A percentile compares a stretch with the other conserved stretches of the same genome.
Conservation (phyloP, 2,113 vertebrate species). For the Plecturocebus donacophilus region DNA sequence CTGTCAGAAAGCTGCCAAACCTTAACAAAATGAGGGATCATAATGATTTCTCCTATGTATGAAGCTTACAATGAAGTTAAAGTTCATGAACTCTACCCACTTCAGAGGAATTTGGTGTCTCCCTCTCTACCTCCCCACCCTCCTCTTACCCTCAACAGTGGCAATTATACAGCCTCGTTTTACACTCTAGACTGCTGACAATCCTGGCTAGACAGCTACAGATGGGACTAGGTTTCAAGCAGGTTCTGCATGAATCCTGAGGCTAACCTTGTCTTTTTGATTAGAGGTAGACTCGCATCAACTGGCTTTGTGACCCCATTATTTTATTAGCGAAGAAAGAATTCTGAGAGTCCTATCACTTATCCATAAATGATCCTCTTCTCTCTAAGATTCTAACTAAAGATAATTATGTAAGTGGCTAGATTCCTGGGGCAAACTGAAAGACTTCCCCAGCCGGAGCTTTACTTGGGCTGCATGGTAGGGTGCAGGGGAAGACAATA, state of each 20-base stretch:
- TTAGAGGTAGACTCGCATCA: constrained; percentile 25
- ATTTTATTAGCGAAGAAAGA: constrained; percentile 52
- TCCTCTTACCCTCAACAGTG: neutral
- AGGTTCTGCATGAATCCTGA: neutral
- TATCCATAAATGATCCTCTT: neutral
- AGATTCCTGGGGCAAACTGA: neutral
- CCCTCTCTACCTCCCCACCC: neutral
- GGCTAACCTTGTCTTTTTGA: constrained; percentile 57
- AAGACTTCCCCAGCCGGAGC: neutral
- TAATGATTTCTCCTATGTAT: neutral
- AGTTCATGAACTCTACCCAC: neutral
- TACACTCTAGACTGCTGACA: neutral
- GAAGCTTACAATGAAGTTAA: neutral
- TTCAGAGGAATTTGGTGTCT: neutral
- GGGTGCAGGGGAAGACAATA: neutral
- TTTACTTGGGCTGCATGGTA: neutral
- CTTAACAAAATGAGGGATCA: constrained; percentile 32
- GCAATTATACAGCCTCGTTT: neutral
- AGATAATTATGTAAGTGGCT: neutral
- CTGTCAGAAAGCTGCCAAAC: constrained; percentile 29
- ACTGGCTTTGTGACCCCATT: constrained; percentile 57
- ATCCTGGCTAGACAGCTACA: no score
- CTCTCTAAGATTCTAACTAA: neutral
- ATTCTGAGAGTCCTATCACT: constrained; percentile 17
- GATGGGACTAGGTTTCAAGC: neutral